Evolutionary conservation across 2,888 invertebrate genomes (phyloP).

Genomic region (Limnephilus marmoratus): DNA sequence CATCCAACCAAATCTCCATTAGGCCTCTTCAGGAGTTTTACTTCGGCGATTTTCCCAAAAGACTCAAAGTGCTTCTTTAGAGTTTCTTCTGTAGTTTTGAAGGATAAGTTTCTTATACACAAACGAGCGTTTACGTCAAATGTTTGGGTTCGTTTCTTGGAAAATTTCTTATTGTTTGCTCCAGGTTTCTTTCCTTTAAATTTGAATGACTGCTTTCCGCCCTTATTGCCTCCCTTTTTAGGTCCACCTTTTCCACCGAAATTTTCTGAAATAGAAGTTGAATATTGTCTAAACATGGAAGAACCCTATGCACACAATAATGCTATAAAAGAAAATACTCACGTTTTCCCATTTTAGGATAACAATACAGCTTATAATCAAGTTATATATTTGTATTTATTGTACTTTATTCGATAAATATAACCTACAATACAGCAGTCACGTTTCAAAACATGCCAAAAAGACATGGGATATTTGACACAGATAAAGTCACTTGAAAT

Average conservation of each 20-base stretch:
- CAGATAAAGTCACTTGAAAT: background rate
- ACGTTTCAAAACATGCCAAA: conserved; percentile 47
- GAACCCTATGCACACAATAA: background rate
- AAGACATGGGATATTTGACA: conserved; percentile 35
- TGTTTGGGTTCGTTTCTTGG: conserved; percentile 49
- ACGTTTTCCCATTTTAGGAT: conserved; percentile 49
- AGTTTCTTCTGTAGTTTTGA: conserved; percentile 85
- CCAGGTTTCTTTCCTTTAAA: conserved; percentile 45
- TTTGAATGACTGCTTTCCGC: conserved; percentile 55
- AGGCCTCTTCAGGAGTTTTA: conserved; percentile 84
- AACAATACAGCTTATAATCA: background rate
- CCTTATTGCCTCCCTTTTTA: conserved; percentile 31
- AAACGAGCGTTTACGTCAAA: conserved; percentile 78
- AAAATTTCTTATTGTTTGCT: conserved; percentile 48
- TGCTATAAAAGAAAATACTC: conserved; percentile 32
- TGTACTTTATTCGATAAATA: background rate
- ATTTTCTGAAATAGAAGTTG: conserved; percentile 41
- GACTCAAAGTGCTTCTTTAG: conserved; percentile 83
- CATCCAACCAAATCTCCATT: conserved; percentile 90
- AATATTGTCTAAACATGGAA: background rate
- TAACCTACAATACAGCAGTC: conserved; percentile 30
- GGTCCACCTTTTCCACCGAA: conserved; percentile 26
- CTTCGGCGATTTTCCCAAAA: conserved; percentile 86
- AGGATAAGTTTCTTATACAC: conserved; percentile 82
- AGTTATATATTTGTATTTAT: background rate